Base-by-base conservation (phyloP, 2,888 invertebrate species). In the Apamea monoglypha region DNA sequence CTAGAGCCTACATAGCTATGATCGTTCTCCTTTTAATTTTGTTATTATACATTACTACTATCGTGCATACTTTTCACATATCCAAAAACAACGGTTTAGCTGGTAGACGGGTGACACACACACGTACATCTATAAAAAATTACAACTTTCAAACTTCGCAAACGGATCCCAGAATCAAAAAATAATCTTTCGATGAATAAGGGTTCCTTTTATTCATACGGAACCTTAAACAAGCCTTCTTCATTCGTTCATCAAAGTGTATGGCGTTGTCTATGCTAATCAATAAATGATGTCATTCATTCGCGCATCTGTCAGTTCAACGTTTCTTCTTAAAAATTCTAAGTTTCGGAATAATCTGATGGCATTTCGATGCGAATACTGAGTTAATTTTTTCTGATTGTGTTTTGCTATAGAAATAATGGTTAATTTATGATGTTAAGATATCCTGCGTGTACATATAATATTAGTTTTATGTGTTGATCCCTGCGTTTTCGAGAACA, bases 371-470 rank as follows among this genome's bases (percentile, higher is more conserved):
- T 74, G n/a, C 7, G 18, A 68, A 36, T 63, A 47, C 44, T 16
- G 53, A 53, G 32, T 67, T 56, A 25, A 18, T 32, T 66, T 53
- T 59, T 21, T 16, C 25, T 25, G 14, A 32, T 29, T 50, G 18
- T 75, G 40, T 7, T 70, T 59, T 29, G 6, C 7, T 25, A 1
- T 29, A 18, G 5, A 56, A 64, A n/a, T 12, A 74, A 84, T 89
- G 87, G 12, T 59, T 32, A 44, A 66, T 63, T 87, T 87, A 89
- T 87, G 85, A 87, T 83, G 73, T 44, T 61, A 29, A 40, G 40
- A 47, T 63, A 18, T 25, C 16, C 44, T 29, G 21, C 16, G 21
- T 50, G 14, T 47, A 8, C 18, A 67, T 29, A 36, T 56, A 36
- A 44, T 69, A 61, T 36, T 74, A 75, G 32, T 44, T 69, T 66